phyloP scores from a whole-genome alignment of 2,797 vertebrate genomes.

The Acanthis flammea region DNA sequence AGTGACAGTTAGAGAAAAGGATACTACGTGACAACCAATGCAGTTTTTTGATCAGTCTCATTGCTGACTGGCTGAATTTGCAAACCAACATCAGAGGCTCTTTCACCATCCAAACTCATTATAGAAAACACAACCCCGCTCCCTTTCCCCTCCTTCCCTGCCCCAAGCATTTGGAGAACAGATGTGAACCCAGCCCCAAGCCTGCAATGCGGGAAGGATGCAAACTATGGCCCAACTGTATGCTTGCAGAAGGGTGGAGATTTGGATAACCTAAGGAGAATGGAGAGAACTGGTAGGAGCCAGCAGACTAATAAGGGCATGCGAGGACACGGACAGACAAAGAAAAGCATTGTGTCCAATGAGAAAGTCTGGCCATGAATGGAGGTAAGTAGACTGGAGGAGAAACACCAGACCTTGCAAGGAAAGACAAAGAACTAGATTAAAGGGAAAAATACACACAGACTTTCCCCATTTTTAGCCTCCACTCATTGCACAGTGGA shows the following conservation, averaged over 20 bases:
- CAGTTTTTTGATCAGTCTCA: not conserved
- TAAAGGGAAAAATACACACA: not conserved
- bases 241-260: not conserved
- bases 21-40: not conserved
- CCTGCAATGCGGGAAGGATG: not conserved
- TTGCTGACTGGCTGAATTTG: not conserved
- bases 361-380: not conserved
- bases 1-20: not conserved
- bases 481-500: not conserved
- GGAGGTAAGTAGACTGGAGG: not conserved
- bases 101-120: not conserved
- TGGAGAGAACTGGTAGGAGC: not conserved
- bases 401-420: not conserved
- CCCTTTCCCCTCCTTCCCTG: not conserved
- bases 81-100: constrained; percentile 6
- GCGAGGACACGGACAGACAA: not conserved
- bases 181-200: constrained; percentile 20
- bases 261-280: not conserved
- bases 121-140: not conserved
- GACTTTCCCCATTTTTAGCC: not conserved
- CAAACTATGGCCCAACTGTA: not conserved
- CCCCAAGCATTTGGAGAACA: constrained; percentile 19
- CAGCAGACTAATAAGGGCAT: not conserved
- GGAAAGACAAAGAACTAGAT: not conserved
- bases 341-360: not conserved